phyloP scores from a whole-genome alignment of 2,113 vertebrate genomes.

The Salvelinus alpinus region DNA sequence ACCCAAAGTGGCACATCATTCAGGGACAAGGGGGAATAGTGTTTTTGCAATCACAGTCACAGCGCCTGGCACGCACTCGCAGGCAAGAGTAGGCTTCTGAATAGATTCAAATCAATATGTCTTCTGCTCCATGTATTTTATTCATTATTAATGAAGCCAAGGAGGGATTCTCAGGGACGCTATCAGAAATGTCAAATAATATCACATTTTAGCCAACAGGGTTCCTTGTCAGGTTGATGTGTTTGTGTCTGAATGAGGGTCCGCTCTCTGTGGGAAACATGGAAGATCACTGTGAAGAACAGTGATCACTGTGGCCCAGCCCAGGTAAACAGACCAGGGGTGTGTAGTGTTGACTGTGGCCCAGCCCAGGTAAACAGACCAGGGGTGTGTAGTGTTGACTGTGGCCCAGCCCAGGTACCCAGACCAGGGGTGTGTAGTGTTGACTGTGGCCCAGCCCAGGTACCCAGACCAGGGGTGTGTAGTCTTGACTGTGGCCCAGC shows the following conservation, averaged over 20 bases:
- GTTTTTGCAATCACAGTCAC: conserved; percentile 45
- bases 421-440: no score
- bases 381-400: no score
- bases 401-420: no score
- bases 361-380: no score
- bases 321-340: no score
- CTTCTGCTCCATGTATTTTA: conserved; percentile 39
- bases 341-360: no score
- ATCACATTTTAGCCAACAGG: conserved; percentile 40
- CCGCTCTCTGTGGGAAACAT: conserved; percentile 17
- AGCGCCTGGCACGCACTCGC: conserved; percentile 1
- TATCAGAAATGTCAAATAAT: conserved; percentile 32
- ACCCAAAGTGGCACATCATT: conserved; percentile 42
- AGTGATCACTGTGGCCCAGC: no score
- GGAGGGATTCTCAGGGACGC: conserved; percentile 46
- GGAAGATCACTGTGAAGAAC: conserved; percentile 3
- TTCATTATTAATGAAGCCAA: conserved; percentile 61
- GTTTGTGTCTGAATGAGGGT: conserved; percentile 3
- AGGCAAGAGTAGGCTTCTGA: conserved; percentile 36
- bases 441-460: no score
- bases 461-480: no score
- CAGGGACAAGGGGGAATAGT: conserved; percentile 13
- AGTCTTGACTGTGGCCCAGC: no score
- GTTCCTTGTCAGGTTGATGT: conserved; percentile 27
- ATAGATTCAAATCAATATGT: conserved; percentile 67